Evolutionary conservation across 1,140 invertebrate genomes (phyloP).

Genomic region (Hylaeus anthracinus): DNA sequence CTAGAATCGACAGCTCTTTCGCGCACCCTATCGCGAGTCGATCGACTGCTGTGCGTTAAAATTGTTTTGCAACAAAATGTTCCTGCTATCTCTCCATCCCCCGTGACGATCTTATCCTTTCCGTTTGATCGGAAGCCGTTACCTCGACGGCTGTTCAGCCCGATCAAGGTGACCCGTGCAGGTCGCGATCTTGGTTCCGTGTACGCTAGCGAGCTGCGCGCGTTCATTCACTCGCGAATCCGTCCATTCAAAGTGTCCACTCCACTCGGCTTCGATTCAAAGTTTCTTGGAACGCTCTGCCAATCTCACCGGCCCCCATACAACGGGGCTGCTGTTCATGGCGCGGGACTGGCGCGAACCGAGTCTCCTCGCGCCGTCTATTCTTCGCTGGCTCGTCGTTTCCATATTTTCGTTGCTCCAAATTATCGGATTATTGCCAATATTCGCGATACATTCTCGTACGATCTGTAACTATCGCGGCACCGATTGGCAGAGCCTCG

Average conservation of each 20-base stretch:
- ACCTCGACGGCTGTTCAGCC: neutral
- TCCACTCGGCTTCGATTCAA: conserved; percentile 76
- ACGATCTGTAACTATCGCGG: conserved; percentile 2
- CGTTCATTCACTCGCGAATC: conserved; percentile 74
- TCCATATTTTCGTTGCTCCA: no score
- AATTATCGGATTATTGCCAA: no score
- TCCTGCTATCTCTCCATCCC: no score
- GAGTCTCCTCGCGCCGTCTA: neutral
- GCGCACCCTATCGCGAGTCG: no score
- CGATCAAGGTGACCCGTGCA: neutral
- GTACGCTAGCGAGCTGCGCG: conserved; percentile 4
- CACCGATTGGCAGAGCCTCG: conserved; percentile 20
- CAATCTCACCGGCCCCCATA: conserved; percentile 74
- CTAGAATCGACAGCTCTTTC: no score
- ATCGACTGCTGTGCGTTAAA: no score
- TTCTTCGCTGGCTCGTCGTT: conserved; percentile 4
- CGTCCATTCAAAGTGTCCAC: conserved; percentile 75
- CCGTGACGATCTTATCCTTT: no score
- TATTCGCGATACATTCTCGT: neutral
- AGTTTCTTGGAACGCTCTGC: conserved; percentile 76
- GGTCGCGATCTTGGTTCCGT: conserved; percentile 5
- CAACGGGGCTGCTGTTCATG: conserved; percentile 49
- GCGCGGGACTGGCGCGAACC: conserved; percentile 5
- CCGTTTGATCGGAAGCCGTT: no score
- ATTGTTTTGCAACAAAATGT: no score